Evolutionary conservation across 2,888 invertebrate species (phyloP).

Genomic region (Slavum lentiscoides): DNA sequence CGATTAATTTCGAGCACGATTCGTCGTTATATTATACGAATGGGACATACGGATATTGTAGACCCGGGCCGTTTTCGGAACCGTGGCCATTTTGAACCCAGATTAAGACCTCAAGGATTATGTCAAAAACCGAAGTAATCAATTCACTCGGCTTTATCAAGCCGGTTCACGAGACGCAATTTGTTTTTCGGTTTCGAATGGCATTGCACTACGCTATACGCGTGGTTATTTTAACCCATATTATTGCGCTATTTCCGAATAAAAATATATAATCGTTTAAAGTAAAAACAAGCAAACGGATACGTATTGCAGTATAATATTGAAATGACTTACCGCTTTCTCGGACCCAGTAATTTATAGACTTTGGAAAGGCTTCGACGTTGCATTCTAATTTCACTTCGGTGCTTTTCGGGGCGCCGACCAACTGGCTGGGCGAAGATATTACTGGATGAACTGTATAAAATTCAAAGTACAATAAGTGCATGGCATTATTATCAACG

Average conservation of each 20-base stretch:
- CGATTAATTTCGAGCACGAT: slow-evolving; percentile 2
- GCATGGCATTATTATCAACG: no score
- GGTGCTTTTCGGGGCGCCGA: slow-evolving; percentile 83
- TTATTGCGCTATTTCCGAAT: no score
- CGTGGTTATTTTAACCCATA: no score
- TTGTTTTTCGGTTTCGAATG: slow-evolving; percentile 19
- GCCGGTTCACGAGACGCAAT: slow-evolving; percentile 10
- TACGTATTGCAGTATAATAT: neutral
- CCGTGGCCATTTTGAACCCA: slow-evolving; percentile 28
- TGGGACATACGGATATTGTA: neutral
- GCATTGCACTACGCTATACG: no score
- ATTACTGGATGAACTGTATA: slow-evolving; percentile 85
- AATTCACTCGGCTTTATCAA: slow-evolving; percentile 26
- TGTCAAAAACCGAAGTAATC: slow-evolving; percentile 40
- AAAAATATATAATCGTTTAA: neutral
- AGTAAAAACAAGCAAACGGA: neutral
- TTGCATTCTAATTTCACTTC: slow-evolving; percentile 86
- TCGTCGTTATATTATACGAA: neutral
- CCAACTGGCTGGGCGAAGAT: slow-evolving; percentile 88
- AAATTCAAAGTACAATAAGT: neutral
- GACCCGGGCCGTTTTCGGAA: neutral
- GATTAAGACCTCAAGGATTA: slow-evolving; percentile 45
- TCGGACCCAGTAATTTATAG: slow-evolving; percentile 88
- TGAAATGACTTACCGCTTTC: slow-evolving; percentile 72
- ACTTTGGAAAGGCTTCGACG: slow-evolving; percentile 86